Evolutionary conservation across 2,797 vertebrate genomes (phyloP).

Genomic region (Protosalanx chinensis): DNA sequence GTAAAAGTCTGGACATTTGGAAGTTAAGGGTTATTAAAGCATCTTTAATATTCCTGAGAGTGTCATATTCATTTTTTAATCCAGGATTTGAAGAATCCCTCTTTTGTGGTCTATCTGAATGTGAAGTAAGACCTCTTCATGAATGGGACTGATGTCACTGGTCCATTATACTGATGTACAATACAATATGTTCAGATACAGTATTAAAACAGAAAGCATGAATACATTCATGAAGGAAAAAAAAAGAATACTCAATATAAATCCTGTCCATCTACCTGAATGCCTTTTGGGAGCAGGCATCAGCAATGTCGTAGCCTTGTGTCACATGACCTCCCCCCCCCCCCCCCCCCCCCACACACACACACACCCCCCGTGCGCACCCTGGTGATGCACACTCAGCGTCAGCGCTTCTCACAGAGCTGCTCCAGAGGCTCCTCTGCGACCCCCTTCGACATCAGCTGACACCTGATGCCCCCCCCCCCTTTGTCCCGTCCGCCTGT

Average conservation of each 20-base stretch:
- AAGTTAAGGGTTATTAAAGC: no score
- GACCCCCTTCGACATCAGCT: conserved; percentile 51
- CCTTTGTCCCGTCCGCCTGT: conserved; percentile 33
- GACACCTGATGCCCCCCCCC: conserved; percentile 48
- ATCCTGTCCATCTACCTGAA: neutral
- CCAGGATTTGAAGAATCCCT: no score
- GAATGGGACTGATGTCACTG: no score
- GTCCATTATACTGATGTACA: conserved; percentile 30
- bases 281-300: neutral
- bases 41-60: no score
- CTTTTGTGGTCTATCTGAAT: no score
- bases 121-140: no score
- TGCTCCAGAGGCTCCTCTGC: conserved; percentile 40
- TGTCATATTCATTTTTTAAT: no score
- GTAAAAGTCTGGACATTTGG: no score
- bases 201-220: no score
- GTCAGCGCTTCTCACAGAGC: conserved; percentile 46
- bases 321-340: neutral
- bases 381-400: conserved; percentile 31
- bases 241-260: neutral
- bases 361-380: neutral
- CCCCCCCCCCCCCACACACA: no score
- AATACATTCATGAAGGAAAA: neutral
- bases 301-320: neutral
- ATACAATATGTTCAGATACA: conserved; percentile 42